Base-by-base conservation (phyloP, 2,797 vertebrate genomes). In the Acanthiza pusilla region DNA sequence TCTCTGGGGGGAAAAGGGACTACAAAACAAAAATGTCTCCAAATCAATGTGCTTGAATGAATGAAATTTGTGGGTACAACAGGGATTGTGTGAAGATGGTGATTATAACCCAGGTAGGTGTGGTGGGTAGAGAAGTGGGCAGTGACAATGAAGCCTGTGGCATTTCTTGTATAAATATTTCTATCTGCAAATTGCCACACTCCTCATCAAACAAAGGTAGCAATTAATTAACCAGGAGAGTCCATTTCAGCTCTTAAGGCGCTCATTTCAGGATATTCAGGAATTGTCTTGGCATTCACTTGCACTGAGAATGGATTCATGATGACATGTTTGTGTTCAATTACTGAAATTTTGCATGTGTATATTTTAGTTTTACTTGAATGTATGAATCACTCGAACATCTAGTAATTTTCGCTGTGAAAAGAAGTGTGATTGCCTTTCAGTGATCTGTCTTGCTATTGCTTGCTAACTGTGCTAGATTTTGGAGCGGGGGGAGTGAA, bases 111-210 rank as follows among this genome's bases (percentile, higher is more conserved):
- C 45, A 45, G 62, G 76, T 2, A 1, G 18, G 25, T 65, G 80
- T 83, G 74, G 73, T 76, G 65, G 54, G 73, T 53, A 63, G 68
- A 60, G 42, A 76, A 71, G 75, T 89, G 68, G 72, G 77, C 91
- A 93, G 89, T 67, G 81, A 30, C 78, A 67, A 43, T 20, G 67
- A 93, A 77, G 40, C 45, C 58, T 10, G 1, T 79, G 87, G 81
- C 85, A 61, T 55, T 89, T 81, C 83, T 83, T 71, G 27, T 76
- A 76, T 61, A 92, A 96, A 85, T 74, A 93, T 73, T 78, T 61
- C 45, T 91, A n/a, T 91, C 78, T 11, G 12, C 48, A 85, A 85
- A 91, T 76, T 88, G 75, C 45, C 72, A 34, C 27, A 27, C 45
- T 30, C 50, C 38, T 87, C 55, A 77, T 74, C 65, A 62, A 74